These are phyloP conservation scores for Trogon melanurus DNA, from an alignment of 2,113 vertebrate species.

Conservation along the genomic window DNA sequence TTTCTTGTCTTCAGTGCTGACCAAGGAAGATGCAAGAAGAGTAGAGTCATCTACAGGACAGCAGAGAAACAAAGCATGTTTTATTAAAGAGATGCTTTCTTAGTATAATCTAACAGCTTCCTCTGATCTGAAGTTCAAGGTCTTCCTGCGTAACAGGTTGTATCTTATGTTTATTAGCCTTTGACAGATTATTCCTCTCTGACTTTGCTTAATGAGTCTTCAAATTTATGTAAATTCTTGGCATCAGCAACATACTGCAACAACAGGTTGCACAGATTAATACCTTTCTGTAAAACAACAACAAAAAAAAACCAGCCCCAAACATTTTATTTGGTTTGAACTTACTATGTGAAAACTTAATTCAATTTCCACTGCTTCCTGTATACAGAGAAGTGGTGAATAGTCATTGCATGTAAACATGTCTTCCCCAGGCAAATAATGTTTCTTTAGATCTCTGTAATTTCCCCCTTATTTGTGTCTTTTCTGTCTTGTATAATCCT, in stretches of 20 bases:
- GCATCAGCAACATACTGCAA: background rate
- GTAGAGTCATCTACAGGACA: background rate
- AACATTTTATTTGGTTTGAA: background rate
- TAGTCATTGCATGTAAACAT: background rate
- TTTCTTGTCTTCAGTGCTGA: background rate
- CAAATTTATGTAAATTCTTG: background rate
- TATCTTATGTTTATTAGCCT: background rate
- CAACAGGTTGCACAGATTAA: background rate
- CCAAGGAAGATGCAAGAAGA: background rate
- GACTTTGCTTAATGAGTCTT: background rate
- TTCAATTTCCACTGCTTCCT: slow-evolving; percentile 4
- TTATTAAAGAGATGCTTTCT: background rate
- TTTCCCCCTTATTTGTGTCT: background rate
- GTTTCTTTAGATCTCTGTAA: background rate
- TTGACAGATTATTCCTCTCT: background rate
- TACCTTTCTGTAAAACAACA: background rate
- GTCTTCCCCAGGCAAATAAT: background rate
- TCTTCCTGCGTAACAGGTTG: background rate
- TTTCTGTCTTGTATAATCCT: background rate
- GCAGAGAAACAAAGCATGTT: background rate
- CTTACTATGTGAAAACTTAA: background rate
- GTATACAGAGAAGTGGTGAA: background rate
- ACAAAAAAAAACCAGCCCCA: background rate
- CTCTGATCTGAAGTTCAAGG: background rate
- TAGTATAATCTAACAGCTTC: background rate